phyloP scores from a whole-genome alignment of 2,797 vertebrate species.

The Trematocara caparti region DNA sequence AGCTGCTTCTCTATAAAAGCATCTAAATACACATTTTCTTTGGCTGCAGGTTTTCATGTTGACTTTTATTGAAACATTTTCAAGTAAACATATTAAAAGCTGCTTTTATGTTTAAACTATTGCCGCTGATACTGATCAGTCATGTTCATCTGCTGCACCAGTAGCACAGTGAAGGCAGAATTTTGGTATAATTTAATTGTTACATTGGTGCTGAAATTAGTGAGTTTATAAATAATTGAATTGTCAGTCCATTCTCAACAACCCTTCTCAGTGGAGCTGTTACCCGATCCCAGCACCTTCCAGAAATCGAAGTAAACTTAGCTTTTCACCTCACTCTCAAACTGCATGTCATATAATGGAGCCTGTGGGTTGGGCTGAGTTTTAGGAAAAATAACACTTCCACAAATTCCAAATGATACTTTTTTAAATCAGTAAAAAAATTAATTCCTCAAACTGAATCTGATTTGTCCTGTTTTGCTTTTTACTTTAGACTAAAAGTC shows the following conservation, averaged over 20 bases:
- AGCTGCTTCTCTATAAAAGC: background rate
- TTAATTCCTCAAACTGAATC: background rate
- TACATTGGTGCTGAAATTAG: background rate
- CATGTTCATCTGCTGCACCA: background rate
- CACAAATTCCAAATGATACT: background rate
- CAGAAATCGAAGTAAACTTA: constrained; percentile 8
- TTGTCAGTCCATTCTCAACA: constrained; percentile 2
- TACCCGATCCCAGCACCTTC: constrained; percentile 23
- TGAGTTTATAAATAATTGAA: constrained; percentile 35
- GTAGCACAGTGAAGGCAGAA: background rate
- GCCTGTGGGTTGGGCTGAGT: background rate
- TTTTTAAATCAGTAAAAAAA: background rate
- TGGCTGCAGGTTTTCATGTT: background rate
- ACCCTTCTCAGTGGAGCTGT: constrained; percentile 1
- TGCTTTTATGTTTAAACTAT: background rate
- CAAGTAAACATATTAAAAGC: background rate
- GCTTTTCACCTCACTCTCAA: background rate
- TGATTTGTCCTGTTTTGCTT: background rate
- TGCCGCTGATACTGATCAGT: background rate
- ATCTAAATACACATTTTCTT: background rate
- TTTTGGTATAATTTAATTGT: background rate
- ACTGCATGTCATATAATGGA: background rate
- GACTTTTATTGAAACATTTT: background rate
- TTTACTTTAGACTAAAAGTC: background rate
- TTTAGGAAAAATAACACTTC: background rate